Base-by-base conservation (phyloP, 2,888 invertebrate genomes). In the Carterocephalus palaemon region DNA sequence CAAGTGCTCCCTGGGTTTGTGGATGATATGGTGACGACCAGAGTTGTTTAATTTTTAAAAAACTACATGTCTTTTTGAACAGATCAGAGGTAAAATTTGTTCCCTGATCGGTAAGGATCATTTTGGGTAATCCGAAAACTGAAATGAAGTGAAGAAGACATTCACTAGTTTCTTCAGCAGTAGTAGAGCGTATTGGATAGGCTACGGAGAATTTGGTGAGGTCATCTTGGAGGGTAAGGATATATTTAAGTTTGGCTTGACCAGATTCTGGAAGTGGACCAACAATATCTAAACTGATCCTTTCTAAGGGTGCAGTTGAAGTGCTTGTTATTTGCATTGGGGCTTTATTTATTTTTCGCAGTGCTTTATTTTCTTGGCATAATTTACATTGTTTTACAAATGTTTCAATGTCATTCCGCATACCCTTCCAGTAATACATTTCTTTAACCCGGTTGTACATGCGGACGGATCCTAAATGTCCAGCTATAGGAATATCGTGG, bases 81-180 rank as follows among this genome's bases (percentile, higher is more conserved):
- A 49, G 2, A 2, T 46, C 46, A 6, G 46, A 29, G 1, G 37
- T 46, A 8, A 46, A 43, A 15, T 12, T 17, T 3, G 34, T 31
- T 1, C 54, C 56, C 39, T 50, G 50, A 23, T 61, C 57, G 1
- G 59, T 57, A 1, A 59, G 19, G 1, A 59, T 56, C 0, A 7
- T 24, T 48, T 55, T 51, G 1, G 56, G 58, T 3, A 54, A 51
- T 0, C 57, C 58, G 10, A 58, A 56, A 3, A 53, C 1, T 0
- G 51, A 54, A 1, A 56, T 54, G 4, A 49, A 55, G 19, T 60
- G 53, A 6, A 55, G 1, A 2, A 58, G 38, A 17, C 43, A 51
- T 4, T 53, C 46, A 15, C 46, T 33, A 0, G 49, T 29, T 42
- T 57, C 57, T 32, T 57, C 57, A 3, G 52, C 54, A 0, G 58